Base-by-base conservation (phyloP, 2,797 vertebrate species). In the Halcyon smyrnensis region DNA sequence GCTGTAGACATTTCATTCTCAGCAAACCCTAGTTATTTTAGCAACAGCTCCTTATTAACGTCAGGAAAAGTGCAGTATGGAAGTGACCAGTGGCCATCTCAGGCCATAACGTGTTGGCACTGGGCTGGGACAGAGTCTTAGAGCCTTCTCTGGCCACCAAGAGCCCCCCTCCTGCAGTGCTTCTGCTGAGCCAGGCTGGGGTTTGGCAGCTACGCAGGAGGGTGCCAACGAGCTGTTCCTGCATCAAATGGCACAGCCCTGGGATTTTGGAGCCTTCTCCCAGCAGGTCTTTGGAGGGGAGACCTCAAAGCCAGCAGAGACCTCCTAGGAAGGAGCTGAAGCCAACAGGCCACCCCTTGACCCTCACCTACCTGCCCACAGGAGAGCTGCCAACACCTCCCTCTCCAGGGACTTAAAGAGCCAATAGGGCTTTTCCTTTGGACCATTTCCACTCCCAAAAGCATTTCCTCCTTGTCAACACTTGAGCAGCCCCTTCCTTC, bases 141-240 rank as follows among this genome's bases (percentile, higher is more conserved):
- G 4, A 25, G 15, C 20, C 45, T 9, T 15, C 5, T 2, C 41
- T 8, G 41, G 12, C 34, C 41, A 23, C 5, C 3, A 2, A 17
- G 20, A 19, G 9, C 4, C 10, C 69, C 41, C 6, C 5, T 18
- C 36, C 56, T 3, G 4, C 70, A 15, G 71, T 0, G 39, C 27
- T 48, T 20, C 64, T 46, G 54, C 41, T 11, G 17, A 51, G 63
- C n/a, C 45, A 21, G 45, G 65, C 36, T 56, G 41, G 7, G 11
- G 28, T 8, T n/a, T 11, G 24, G 34, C 53, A 39, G 28, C 77
- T 27, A 8, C 5, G 0, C 2, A 7, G 30, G 7, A 30, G 4
- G 24, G 27, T 37, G 37, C 37, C 15, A 8, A 7, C 1, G 2
- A 71, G 20, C 25, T 39, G 59, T 45, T 65, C 28, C 24, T 2